Conservation (phyloP, 2,888 invertebrate genomes). For the Chydorus sphaericus region DNA sequence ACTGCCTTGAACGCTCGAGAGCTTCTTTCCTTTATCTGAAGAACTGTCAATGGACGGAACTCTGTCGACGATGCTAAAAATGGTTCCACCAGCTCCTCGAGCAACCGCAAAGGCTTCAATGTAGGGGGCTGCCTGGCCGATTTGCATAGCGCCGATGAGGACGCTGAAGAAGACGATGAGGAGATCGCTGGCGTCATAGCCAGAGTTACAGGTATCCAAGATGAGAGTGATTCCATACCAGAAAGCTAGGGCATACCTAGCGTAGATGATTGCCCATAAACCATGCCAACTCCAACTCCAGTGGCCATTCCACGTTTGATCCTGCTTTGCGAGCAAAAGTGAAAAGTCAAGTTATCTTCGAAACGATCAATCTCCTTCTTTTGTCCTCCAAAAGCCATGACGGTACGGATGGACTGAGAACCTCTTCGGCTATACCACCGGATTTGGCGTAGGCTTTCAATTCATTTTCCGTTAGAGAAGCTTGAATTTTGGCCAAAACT, state of each 20-base stretch:
- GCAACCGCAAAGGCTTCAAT: constrained; percentile 56
- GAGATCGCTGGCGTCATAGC: too few species aligned
- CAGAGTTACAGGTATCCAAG: constrained; percentile 16
- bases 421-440: constrained; percentile 62
- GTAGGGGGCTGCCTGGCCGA: constrained; percentile 59
- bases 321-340: constrained; percentile 51
- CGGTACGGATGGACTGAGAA: constrained; percentile 55
- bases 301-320: constrained; percentile 51
- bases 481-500: constrained; percentile 14
- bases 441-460: constrained; percentile 50
- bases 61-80: constrained; percentile 57
- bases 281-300: constrained; percentile 50
- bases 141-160: constrained; percentile 58
- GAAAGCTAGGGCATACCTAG: constrained; percentile 61
- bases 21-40: constrained; percentile 42
- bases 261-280: constrained; percentile 65
- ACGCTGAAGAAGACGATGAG: constrained; percentile 52
- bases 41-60: constrained; percentile 54
- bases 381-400: constrained; percentile 63
- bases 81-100: constrained; percentile 51
- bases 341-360: constrained; percentile 39
- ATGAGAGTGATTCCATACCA: constrained; percentile 54
- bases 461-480: constrained; percentile 24
- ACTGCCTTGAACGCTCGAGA: constrained; percentile 38
- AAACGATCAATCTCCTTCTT: constrained; percentile 51